Percentiles rank a stretch among this genome's conserved stretches.
Conservation (phyloP, 1,140 invertebrate species). For the Lasaia peninsularis region DNA sequence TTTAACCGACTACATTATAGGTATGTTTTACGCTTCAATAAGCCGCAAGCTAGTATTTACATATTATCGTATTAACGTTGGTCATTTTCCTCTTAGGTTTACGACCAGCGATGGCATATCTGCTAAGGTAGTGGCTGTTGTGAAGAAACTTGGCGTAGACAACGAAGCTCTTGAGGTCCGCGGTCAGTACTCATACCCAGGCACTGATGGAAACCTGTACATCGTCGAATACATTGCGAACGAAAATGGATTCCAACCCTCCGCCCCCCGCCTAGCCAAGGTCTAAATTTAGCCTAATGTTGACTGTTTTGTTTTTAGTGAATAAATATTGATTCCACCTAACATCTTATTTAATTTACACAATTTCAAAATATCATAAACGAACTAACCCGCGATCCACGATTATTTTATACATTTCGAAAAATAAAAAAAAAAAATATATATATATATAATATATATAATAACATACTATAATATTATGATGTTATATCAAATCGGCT, state of each 20-base stretch:
- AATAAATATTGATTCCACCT: background rate
- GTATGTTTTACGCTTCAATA: too few relatives aligned
- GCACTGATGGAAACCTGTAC: slow-evolving; percentile 67
- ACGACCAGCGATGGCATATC: slow-evolving; percentile 80
- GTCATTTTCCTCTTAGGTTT: slow-evolving; percentile 36
- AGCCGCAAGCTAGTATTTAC: too few relatives aligned
- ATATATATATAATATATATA: too few relatives aligned
- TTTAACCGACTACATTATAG: too few relatives aligned
- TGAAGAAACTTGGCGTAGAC: slow-evolving; percentile 79
- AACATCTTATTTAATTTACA: too few relatives aligned
- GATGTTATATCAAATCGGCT: too few relatives aligned
- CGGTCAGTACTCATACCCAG: slow-evolving; percentile 79
- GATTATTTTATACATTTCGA: too few relatives aligned
- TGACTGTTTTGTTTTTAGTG: background rate
- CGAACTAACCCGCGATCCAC: too few relatives aligned
- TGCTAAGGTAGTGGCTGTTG: slow-evolving; percentile 70
- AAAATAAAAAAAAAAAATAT: too few relatives aligned
- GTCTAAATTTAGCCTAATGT: background rate
- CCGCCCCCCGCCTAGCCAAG: slow-evolving; percentile 9
- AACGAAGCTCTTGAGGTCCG: slow-evolving; percentile 79
- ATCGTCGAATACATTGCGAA: slow-evolving; percentile 23
- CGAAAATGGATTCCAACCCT: slow-evolving; percentile 24
- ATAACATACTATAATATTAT: too few relatives aligned
- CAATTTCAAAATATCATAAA: too few relatives aligned
- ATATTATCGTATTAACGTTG: too few relatives aligned